phyloP scores from a whole-genome alignment of 2,888 invertebrate species.

The Clostera curtula region DNA sequence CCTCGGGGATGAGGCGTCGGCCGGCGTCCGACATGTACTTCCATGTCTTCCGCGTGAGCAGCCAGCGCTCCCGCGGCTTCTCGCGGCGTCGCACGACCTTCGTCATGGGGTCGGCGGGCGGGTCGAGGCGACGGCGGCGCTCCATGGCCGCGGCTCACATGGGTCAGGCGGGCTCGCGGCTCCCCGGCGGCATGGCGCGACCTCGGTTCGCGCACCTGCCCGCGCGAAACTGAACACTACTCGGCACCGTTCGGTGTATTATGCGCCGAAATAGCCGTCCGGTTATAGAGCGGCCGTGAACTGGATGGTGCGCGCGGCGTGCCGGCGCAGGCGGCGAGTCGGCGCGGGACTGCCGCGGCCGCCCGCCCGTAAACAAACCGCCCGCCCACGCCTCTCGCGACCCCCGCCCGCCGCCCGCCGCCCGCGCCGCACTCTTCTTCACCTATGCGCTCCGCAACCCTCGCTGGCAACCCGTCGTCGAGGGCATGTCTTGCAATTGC shows the following conservation, averaged over 20 bases:
- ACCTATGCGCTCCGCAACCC: slow-evolving; percentile 42
- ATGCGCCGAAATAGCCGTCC: slow-evolving; percentile 68
- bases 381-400: slow-evolving; percentile 36
- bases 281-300: slow-evolving; percentile 71
- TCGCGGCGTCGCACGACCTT: slow-evolving; percentile 73
- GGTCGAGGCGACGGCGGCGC: slow-evolving; percentile 57
- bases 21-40: slow-evolving; percentile 95
- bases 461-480: no score
- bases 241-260: slow-evolving; percentile 58
- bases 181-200: slow-evolving; percentile 26
- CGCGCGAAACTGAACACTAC: slow-evolving; percentile 60
- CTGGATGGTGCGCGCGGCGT: slow-evolving; percentile 57
- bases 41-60: slow-evolving; percentile 92
- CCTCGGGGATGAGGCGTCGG: slow-evolving; percentile 88
- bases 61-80: slow-evolving; percentile 86
- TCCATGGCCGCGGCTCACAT: slow-evolving; percentile 53
- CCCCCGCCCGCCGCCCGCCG: slow-evolving; percentile 20
- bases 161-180: slow-evolving; percentile 26
- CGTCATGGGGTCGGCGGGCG: slow-evolving; percentile 73
- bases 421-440: slow-evolving; percentile 33
- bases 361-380: slow-evolving; percentile 42
- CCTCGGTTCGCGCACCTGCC: slow-evolving; percentile 61
- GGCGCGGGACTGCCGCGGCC: slow-evolving; percentile 37
- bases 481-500: no score
- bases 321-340: slow-evolving; percentile 33